Evolutionary conservation across 2,888 invertebrate genomes (phyloP).

Genomic region (Hipparchia semele): DNA sequence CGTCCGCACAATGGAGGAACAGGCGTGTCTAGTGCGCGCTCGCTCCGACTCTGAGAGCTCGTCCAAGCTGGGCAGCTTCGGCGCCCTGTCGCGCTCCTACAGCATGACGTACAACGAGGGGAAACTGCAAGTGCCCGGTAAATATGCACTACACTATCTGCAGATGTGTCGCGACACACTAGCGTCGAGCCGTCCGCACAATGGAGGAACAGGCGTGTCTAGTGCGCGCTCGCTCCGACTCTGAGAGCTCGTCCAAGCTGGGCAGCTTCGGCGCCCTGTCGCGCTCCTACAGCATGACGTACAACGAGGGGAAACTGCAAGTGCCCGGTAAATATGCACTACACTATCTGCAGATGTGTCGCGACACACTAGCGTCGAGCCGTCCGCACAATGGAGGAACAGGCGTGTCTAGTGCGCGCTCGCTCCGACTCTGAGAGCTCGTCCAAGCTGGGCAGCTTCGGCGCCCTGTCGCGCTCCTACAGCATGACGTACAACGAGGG

Average conservation of each 20-base stretch:
- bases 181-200: constrained; percentile 48
- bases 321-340: constrained; percentile 1
- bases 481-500: constrained; percentile 64
- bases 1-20: constrained; percentile 80
- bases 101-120: constrained; percentile 64
- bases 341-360: not conserved
- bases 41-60: constrained; percentile 79
- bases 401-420: no score
- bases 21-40: constrained; percentile 83
- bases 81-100: constrained; percentile 52
- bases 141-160: not conserved
- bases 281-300: constrained; percentile 60
- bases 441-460: constrained; percentile 69
- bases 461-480: constrained; percentile 52
- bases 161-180: constrained; percentile 36
- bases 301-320: constrained; percentile 43
- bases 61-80: constrained; percentile 69
- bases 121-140: constrained; percentile 16
- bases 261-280: constrained; percentile 68
- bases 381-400: no score
- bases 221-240: constrained; percentile 78
- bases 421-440: no score
- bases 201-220: constrained; percentile 86
- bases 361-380: no score
- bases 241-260: constrained; percentile 72